Evolutionary conservation across 2,888 invertebrate species (phyloP).

Genomic region (Phengaris arion): DNA sequence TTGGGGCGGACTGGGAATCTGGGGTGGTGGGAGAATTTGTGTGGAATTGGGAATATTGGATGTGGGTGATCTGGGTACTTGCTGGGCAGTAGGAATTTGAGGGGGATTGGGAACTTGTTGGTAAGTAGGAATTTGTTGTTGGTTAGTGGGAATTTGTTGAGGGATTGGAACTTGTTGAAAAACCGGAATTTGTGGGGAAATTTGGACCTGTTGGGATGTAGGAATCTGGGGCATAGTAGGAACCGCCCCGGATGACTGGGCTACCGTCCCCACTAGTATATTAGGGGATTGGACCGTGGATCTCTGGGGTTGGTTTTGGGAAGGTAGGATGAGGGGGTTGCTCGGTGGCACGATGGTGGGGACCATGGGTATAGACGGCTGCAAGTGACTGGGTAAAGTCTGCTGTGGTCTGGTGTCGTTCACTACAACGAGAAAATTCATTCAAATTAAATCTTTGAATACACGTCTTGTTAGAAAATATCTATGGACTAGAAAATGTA

Average conservation of each 20-base stretch:
- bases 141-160: neutral
- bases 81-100: neutral
- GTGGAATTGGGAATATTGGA: neutral
- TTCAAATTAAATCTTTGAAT: too few relatives aligned
- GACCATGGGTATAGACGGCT: slow-evolving; percentile 52
- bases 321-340: slow-evolving; percentile 48
- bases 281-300: slow-evolving; percentile 36
- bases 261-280: slow-evolving; percentile 39
- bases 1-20: neutral
- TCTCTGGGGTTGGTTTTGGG: slow-evolving; percentile 31
- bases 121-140: neutral
- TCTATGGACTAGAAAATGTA: too few relatives aligned
- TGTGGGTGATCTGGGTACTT: neutral
- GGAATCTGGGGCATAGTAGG: slow-evolving; percentile 8
- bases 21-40: neutral
- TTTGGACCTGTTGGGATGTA: neutral
- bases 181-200: neutral
- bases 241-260: slow-evolving; percentile 49
- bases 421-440: slow-evolving; percentile 47
- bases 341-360: slow-evolving; percentile 58
- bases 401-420: slow-evolving; percentile 56
- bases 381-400: slow-evolving; percentile 52
- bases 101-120: neutral
- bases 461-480: too few relatives aligned
- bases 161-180: neutral